A percentile compares a stretch with the other conserved stretches of the same genome.
Evolutionary conservation across 2,888 invertebrate genomes (phyloP).

Genomic region (Eustalomyia histrio): DNA sequence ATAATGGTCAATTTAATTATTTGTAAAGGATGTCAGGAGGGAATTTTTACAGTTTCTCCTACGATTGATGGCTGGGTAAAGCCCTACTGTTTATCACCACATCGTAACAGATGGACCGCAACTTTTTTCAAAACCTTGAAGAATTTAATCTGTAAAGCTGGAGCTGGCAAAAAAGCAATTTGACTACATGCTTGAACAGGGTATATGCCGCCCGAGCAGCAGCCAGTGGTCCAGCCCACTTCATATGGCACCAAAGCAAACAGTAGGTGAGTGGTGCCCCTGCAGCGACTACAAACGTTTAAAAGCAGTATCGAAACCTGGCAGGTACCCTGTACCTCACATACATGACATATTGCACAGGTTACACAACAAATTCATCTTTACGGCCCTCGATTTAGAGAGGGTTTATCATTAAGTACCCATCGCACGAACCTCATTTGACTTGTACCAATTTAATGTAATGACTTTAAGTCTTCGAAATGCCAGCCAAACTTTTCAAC

Average conservation of each 20-base stretch:
- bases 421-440: slow-evolving; percentile 71
- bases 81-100: slow-evolving; percentile 18
- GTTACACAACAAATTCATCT: slow-evolving; percentile 51
- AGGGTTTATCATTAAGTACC: slow-evolving; percentile 59
- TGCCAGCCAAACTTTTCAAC: slow-evolving; percentile 73
- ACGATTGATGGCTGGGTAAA: too few relatives aligned
- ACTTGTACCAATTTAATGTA: slow-evolving; percentile 58
- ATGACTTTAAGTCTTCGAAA: slow-evolving; percentile 75
- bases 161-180: too few relatives aligned
- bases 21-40: too few relatives aligned
- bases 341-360: slow-evolving; percentile 53
- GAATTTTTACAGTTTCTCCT: too few relatives aligned
- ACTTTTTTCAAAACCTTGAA: slow-evolving; percentile 43
- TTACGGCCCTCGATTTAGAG: slow-evolving; percentile 58
- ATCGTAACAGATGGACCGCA: slow-evolving; percentile 46
- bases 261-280: slow-evolving; percentile 8
- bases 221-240: slow-evolving; percentile 61
- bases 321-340: slow-evolving; percentile 60
- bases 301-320: slow-evolving; percentile 53
- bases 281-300: slow-evolving; percentile 61
- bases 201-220: slow-evolving; percentile 62
- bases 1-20: too few relatives aligned
- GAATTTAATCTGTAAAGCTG: slow-evolving; percentile 53
- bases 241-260: slow-evolving; percentile 59
- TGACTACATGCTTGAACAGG: too few relatives aligned